These are phyloP conservation scores for Clarias platycephalus DNA, from an alignment of 2,797 vertebrate species.

Conservation along the genomic window DNA sequence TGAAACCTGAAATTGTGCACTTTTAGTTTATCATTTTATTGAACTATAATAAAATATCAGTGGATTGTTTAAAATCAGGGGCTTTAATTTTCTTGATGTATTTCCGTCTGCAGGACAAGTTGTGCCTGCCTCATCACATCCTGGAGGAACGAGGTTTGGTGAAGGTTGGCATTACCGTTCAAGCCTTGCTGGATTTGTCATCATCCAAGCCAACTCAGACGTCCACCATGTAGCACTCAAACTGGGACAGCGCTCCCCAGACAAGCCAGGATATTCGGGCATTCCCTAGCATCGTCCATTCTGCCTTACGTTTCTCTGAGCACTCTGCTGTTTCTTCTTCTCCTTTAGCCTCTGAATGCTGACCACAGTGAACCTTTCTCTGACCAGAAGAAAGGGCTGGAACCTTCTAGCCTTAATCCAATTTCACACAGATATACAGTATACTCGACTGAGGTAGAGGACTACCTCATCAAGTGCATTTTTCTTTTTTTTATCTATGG, in stretches of 20 bases:
- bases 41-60: no score
- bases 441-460: background rate
- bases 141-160: constrained; percentile 94
- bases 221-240: constrained; percentile 79
- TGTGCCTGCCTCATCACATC: constrained; percentile 97
- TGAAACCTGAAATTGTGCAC: no score
- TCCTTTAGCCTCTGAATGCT: constrained; percentile 37
- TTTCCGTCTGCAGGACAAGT: constrained; percentile 82
- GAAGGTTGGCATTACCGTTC: constrained; percentile 92
- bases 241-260: background rate
- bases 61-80: background rate
- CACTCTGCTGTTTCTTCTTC: background rate
- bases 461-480: background rate
- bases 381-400: constrained; percentile 22
- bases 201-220: constrained; percentile 81
- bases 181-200: constrained; percentile 92
- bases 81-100: background rate
- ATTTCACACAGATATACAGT: background rate
- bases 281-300: constrained; percentile 35
- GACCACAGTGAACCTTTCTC: constrained; percentile 28
- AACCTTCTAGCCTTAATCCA: constrained; percentile 20
- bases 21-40: no score
- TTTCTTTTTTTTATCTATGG: background rate
- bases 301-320: constrained; percentile 29
- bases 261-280: background rate